These are phyloP conservation scores for Drosophila mettleri DNA, from an alignment of 2,888 invertebrate genomes.

Conservation along the genomic window DNA sequence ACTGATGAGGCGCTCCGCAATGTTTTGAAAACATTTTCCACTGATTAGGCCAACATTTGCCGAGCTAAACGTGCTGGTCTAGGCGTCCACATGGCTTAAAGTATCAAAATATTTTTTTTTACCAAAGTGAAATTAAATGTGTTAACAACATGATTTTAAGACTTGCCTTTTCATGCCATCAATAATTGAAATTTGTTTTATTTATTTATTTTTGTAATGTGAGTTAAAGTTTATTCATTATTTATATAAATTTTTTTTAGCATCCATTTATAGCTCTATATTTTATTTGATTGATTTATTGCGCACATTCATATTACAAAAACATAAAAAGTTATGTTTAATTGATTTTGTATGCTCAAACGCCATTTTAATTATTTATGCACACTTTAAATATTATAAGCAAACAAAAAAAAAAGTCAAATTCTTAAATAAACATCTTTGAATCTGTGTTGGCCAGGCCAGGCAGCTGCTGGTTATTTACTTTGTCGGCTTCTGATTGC, in stretches of 20 bases:
- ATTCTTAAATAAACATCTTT: not conserved
- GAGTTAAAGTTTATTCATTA: too few species aligned
- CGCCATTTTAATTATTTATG: constrained; percentile 1
- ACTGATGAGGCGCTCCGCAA: constrained; percentile 47
- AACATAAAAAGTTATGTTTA: not conserved
- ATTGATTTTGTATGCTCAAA: not conserved
- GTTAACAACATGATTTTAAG: not conserved
- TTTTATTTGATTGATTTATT: not conserved
- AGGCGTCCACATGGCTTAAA: constrained; percentile 10
- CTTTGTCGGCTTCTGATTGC: not conserved
- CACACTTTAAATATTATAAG: not conserved
- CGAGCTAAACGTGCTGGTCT: constrained; percentile 19
- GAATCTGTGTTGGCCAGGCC: not conserved
- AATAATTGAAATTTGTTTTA: too few species aligned
- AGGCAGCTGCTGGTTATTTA: not conserved
- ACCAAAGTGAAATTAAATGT: not conserved
- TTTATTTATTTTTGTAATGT: too few species aligned
- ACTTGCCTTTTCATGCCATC: too few species aligned
- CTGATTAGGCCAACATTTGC: constrained; percentile 56
- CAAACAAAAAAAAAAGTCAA: too few species aligned
- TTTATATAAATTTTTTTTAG: too few species aligned
- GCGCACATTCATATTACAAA: not conserved
- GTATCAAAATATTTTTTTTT: constrained; percentile 1
- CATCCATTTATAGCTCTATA: too few species aligned
- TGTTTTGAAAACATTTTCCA: constrained; percentile 67